Base-by-base conservation (phyloP, 2,113 vertebrate species). In the Tragulus kanchil region DNA sequence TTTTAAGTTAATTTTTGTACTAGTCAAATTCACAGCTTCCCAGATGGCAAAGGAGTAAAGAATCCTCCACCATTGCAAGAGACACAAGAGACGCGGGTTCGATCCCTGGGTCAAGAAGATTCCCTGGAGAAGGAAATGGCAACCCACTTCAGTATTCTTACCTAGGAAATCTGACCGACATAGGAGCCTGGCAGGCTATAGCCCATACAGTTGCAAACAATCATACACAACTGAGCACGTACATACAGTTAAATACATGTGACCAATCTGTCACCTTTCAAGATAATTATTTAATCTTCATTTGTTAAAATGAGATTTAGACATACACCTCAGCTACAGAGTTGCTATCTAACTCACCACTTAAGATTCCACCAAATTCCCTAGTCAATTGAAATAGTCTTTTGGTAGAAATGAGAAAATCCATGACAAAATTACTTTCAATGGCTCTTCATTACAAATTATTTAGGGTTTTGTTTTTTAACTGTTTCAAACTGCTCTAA, bases 201-300 rank as follows among this genome's bases (percentile, higher is more conserved):
- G 69, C 3, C 69, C 69, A 73, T 1, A 73, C 36, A 73, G 69
- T 73, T 3, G 0, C 10, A 45, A 73, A 25, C 19, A 73, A 11
- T 13, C 45, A 6, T 19, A 73, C 42, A 73, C 11, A 6, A 25
- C 69, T 73, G 69, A 73, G 69, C 69, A 13, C 42, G 45, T 12
- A 62, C 69, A 73, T 42, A 73, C 69, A 96, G 67, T 94, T 79
- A 96, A 95, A 95, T 87, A 95, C n/a, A 94, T 28, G 10, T 92
- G 84, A 82, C 87, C 95, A 79, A 0, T 89, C 93, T 89, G 81
- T 96, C 94, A 62, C 89, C 14, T 75, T 77, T 97, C 79, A 97
- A 94, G 96, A 94, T 97, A 97, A 97, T 96, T 95, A 97, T 82
- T 98, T 85, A 96, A n/a, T n/a, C n/a, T n/a, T n/a, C n/a, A n/a